These are phyloP conservation scores for Brachystomella parvula DNA, from an alignment of 1,140 invertebrate species.

Conservation along the genomic window DNA sequence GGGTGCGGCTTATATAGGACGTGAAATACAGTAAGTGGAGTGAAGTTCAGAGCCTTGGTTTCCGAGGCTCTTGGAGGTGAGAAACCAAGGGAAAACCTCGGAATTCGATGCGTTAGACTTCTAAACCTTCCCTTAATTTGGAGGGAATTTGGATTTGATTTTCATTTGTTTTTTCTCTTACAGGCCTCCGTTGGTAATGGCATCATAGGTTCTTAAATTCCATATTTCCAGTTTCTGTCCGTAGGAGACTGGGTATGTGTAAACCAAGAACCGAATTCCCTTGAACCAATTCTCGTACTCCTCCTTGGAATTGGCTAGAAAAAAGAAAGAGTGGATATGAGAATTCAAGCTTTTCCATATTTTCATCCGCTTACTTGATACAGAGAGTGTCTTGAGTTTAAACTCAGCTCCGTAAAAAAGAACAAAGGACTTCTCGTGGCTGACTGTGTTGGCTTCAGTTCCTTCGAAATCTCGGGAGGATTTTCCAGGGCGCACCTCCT, in stretches of 20 bases:
- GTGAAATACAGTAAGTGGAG: neutral
- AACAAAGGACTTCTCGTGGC: constrained; percentile 72
- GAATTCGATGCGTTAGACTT: neutral
- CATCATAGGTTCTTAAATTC: constrained; percentile 21
- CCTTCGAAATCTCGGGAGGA: constrained; percentile 84
- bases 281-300: constrained; percentile 23
- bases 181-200: neutral
- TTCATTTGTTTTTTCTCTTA: neutral
- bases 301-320: constrained; percentile 11
- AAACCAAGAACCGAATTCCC: constrained; percentile 14
- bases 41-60: neutral
- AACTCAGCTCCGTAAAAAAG: constrained; percentile 85
- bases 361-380: constrained; percentile 58
- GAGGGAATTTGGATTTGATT: neutral
- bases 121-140: neutral
- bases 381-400: constrained; percentile 75
- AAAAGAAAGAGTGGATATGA: neutral
- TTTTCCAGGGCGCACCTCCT: constrained; percentile 79
- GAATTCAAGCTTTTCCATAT: neutral
- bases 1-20: too few species aligned
- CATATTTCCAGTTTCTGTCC: constrained; percentile 18
- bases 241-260: constrained; percentile 20
- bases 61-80: neutral
- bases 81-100: neutral
- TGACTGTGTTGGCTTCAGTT: constrained; percentile 74